Evolutionary conservation across 2,113 vertebrate genomes (phyloP).

Genomic region (Trichechus manatus): DNA sequence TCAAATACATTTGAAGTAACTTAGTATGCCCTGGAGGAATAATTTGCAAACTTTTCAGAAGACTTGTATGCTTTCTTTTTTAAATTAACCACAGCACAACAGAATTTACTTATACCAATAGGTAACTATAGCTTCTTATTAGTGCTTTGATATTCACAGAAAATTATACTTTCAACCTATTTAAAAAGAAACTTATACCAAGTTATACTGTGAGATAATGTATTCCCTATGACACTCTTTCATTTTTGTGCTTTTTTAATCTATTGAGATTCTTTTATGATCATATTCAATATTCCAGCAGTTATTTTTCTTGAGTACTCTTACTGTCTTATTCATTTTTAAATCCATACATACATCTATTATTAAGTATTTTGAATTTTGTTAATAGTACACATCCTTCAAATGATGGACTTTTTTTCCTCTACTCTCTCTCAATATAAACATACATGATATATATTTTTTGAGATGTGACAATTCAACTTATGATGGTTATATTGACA

Average conservation of each 20-base stretch:
- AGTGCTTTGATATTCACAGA: not conserved
- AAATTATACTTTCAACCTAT: not conserved
- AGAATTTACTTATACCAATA: not conserved
- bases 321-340: not conserved
- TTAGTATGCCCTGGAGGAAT: not conserved
- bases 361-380: not conserved
- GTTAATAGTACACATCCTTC: not conserved
- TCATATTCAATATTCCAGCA: not conserved
- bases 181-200: not conserved
- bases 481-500: not conserved
- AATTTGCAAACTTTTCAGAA: not conserved
- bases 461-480: not conserved
- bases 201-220: not conserved
- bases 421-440: not conserved
- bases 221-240: not conserved
- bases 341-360: not conserved
- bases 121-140: not conserved
- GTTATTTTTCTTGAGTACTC: not conserved
- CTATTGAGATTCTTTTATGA: not conserved
- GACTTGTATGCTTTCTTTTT: not conserved
- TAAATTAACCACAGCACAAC: not conserved
- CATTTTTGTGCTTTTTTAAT: not conserved
- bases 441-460: conserved; percentile 13
- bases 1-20: not conserved
- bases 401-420: not conserved